Conservation (phyloP, 2,888 invertebrate genomes). For the Mallateleia sp. region DNA sequence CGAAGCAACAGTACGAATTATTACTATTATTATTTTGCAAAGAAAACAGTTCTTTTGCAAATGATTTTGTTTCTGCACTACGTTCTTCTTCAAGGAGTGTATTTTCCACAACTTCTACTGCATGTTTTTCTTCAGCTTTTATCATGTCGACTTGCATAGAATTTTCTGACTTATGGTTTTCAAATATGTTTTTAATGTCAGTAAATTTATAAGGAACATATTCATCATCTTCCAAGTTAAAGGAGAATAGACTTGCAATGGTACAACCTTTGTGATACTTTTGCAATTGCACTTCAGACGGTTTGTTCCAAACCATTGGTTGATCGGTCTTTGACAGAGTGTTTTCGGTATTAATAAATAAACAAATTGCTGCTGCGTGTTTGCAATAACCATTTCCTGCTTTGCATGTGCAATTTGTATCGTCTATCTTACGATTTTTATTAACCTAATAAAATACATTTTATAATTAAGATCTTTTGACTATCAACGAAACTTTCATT, state of each 20-base stretch:
- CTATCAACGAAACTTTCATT: no score
- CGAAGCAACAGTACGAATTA: neutral
- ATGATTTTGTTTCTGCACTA: neutral
- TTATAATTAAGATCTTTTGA: no score
- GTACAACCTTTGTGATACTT: conserved; percentile 60
- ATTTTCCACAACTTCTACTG: neutral
- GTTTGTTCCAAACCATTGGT: conserved; percentile 60
- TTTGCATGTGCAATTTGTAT: conserved; percentile 18
- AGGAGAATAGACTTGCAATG: conserved; percentile 25
- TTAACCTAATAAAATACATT: no score
- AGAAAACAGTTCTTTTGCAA: neutral
- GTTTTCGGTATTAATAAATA: conserved; percentile 44
- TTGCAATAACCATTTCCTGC: conserved; percentile 47
- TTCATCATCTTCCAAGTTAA: neutral
- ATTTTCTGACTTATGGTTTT: neutral
- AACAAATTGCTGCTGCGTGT: neutral
- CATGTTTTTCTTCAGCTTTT: neutral
- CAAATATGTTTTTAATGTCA: neutral
- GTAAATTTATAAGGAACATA: neutral
- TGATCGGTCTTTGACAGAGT: conserved; percentile 56
- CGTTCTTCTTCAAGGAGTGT: neutral
- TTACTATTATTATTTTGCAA: neutral
- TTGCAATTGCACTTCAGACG: conserved; percentile 35
- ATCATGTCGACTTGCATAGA: conserved; percentile 1
- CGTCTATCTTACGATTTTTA: neutral